Conservation (phyloP, 2,888 invertebrate species). For the Leucophenga montana region DNA sequence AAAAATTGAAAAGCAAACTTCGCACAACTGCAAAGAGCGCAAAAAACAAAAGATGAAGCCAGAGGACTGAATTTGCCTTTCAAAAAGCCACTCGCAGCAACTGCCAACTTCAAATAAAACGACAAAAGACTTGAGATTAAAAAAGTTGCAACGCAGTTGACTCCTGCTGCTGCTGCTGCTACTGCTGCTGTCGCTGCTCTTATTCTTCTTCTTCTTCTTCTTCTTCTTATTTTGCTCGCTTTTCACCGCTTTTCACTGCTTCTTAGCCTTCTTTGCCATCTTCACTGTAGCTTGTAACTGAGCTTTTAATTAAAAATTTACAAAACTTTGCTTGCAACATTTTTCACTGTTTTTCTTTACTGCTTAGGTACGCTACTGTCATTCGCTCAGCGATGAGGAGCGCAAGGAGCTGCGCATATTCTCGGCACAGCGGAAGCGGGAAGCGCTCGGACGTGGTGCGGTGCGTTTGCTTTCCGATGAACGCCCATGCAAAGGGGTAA, state of each 20-base stretch:
- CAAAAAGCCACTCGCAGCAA: conserved; percentile 1
- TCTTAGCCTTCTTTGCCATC: conserved; percentile 22
- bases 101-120: conserved; percentile 17
- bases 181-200: conserved; percentile 24
- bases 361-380: conserved; percentile 90
- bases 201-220: background rate
- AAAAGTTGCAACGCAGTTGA: conserved; percentile 51
- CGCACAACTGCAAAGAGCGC: conserved; percentile 9
- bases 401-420: conserved; percentile 93
- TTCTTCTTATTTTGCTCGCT: conserved; percentile 27
- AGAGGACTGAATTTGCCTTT: conserved; percentile 9
- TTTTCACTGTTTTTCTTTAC: conserved; percentile 32
- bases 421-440: conserved; percentile 93
- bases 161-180: conserved; percentile 4
- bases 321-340: conserved; percentile 39
- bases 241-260: conserved; percentile 22
- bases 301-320: conserved; percentile 67
- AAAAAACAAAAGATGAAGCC: conserved; percentile 11
- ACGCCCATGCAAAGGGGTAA: conserved; percentile 85
- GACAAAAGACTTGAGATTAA: conserved; percentile 55
- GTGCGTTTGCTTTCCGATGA: conserved; percentile 86
- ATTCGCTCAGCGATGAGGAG: conserved; percentile 93
- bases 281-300: conserved; percentile 44
- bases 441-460: conserved; percentile 93
- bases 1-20: conserved; percentile 29